Percentiles rank a stretch among this genome's conserved stretches.
phyloP scores from a whole-genome alignment of 2,113 vertebrate species.

The Lycaon pictus region DNA sequence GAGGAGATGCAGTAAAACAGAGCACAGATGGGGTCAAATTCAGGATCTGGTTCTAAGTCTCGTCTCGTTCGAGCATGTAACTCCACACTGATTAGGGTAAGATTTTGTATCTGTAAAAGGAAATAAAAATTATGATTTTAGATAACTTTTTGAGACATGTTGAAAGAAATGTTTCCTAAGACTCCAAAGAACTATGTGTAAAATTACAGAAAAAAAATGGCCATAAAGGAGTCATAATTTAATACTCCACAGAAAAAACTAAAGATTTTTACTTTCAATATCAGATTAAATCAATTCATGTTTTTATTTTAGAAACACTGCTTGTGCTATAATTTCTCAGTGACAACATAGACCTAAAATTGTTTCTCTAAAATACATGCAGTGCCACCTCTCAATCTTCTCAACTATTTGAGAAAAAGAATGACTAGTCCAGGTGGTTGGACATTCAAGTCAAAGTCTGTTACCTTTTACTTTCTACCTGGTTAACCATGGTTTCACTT shows the following conservation, averaged over 20 bases:
- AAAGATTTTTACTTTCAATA: slow-evolving; percentile 38
- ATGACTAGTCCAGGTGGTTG: background rate
- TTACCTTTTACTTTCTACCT: background rate
- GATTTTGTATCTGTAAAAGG: slow-evolving; percentile 93
- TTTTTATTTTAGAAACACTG: slow-evolving; percentile 45
- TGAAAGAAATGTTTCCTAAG: slow-evolving; percentile 50
- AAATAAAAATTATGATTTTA: slow-evolving; percentile 56
- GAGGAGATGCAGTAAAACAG: slow-evolving; percentile 97
- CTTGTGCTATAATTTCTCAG: background rate
- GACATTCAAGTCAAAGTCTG: background rate
- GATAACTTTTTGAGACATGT: background rate
- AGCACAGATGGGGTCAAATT: slow-evolving; percentile 99
- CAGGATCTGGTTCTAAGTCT: slow-evolving; percentile 97
- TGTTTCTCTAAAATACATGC: background rate
- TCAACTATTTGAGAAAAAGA: background rate
- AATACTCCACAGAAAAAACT: slow-evolving; percentile 16
- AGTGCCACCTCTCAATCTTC: background rate
- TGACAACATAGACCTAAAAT: background rate
- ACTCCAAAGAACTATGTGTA: background rate
- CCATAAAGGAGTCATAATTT: background rate
- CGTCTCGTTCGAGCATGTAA: slow-evolving; percentile 96
- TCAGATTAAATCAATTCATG: slow-evolving; percentile 35
- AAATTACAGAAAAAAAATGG: slow-evolving; percentile 55
- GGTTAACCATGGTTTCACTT: background rate
- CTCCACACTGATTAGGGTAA: slow-evolving; percentile 97